Evolutionary conservation across 2,888 invertebrate species (phyloP).

Genomic region (Nemotelus nigrinus): DNA sequence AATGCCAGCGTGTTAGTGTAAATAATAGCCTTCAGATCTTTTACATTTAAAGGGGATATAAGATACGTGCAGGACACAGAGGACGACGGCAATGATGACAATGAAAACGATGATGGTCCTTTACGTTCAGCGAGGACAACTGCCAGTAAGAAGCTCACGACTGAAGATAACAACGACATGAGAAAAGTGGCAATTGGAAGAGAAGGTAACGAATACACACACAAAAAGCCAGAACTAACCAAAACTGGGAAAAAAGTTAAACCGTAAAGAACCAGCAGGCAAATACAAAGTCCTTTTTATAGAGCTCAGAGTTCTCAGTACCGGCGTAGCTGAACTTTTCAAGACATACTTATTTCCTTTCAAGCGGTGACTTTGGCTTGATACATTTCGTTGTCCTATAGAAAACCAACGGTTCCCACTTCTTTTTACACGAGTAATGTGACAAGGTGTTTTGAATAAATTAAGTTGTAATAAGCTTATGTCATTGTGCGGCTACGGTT

Average conservation of each 20-base stretch:
- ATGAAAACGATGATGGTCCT: not conserved
- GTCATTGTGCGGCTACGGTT: conserved; percentile 41
- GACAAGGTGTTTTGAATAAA: conserved; percentile 47
- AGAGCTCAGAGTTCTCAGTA: not conserved
- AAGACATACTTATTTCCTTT: not conserved
- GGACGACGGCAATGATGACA: not conserved
- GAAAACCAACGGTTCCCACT: not conserved
- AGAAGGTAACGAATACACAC: not conserved
- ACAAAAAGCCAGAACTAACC: conserved; percentile 1
- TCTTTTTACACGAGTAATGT: not conserved
- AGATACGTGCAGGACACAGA: conserved; percentile 37
- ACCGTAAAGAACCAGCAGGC: not conserved
- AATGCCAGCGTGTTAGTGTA: conserved; percentile 36
- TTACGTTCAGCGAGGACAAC: not conserved
- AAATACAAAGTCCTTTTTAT: not conserved
- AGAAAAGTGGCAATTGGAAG: conserved; percentile 13
- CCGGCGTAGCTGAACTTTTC: not conserved
- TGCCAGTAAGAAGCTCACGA: not conserved
- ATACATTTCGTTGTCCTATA: not conserved
- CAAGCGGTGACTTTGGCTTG: not conserved
- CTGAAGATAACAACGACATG: conserved; percentile 15
- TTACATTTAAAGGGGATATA: conserved; percentile 31
- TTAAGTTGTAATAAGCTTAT: conserved; percentile 46
- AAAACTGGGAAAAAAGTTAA: not conserved
- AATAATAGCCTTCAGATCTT: conserved; percentile 40